Percentiles rank a stretch among this genome's conserved stretches.
Conservation (phyloP, 2,888 invertebrate genomes). For the Drosophila pullipes region DNA sequence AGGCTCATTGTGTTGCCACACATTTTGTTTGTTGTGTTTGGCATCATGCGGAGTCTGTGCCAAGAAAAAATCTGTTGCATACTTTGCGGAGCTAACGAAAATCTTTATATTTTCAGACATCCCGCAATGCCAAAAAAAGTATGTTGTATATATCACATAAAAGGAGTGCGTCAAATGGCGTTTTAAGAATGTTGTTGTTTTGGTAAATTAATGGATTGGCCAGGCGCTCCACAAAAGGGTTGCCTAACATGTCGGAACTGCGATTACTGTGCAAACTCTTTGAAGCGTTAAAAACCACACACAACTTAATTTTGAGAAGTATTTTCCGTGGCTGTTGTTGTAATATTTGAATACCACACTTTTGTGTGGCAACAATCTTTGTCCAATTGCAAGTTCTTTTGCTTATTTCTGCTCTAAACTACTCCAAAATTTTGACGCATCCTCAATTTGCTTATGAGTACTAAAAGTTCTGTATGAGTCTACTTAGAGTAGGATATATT, state of each 20-base stretch:
- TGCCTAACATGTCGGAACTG: constrained; percentile 2
- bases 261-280: background rate
- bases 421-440: background rate
- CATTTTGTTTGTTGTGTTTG: constrained; percentile 31
- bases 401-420: background rate
- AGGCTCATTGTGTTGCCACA: constrained; percentile 35
- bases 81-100: constrained; percentile 60
- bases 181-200: constrained; percentile 44
- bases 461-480: background rate
- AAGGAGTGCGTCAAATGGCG: constrained; percentile 24
- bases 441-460: background rate
- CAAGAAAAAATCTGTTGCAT: constrained; percentile 75
- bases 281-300: background rate
- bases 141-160: constrained; percentile 13
- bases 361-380: background rate
- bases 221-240: background rate
- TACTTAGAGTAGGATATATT: background rate
- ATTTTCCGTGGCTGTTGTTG: background rate
- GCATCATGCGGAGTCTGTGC: constrained; percentile 63
- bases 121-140: constrained; percentile 59
- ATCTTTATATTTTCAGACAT: constrained; percentile 56
- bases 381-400: background rate
- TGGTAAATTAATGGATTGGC: constrained; percentile 44
- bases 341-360: background rate
- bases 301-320: background rate